Base-by-base conservation (phyloP, 2,888 invertebrate genomes). In the Biston stratarius region DNA sequence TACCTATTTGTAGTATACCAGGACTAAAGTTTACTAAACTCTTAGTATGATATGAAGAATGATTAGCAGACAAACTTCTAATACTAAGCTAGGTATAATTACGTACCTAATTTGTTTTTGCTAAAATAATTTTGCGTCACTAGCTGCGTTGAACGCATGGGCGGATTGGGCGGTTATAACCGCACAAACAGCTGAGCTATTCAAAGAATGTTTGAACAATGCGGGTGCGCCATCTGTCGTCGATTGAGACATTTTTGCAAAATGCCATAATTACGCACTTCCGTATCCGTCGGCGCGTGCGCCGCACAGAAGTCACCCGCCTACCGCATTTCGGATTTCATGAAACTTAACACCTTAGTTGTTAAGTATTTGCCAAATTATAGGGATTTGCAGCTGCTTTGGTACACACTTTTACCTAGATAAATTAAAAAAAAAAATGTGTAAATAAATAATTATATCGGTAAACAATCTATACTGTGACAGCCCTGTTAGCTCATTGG, bases 271-370 rank as follows among this genome's bases (percentile, higher is more conserved):
- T 93, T 92, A 93, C 85, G 82, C 71, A 86, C 86, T 92, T 94
- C 93, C 93, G 92, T 73, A 86, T 92, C 92, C 93, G 79, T 91
- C 93, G 79, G 87, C 92, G 92, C 92, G 92, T 90, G 94, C 91
- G 91, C 91, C 90, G 94, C 91, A 90, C 91, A 83, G 80, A 81
- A 83, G 84, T 83, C 77, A 77, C 77, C 83, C 92, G 89, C 92
- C 92, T 87, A 87, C 85, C 62, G 74, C 73, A 82, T 81, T 81
- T 81, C 71, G 80, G 80, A 77, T 76, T 83, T 82, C 75, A 77
- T 80, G 89, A 85, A 90, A 92, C 81, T 77, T 81, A 80, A 90
- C 83, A 89, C 91, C 77, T 79, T 67, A 42, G 67, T 74, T 74
- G 72, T 66, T 61, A 71, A 66, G 70, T 75, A 73, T 66, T 72